Evolutionary conservation across 2,888 invertebrate genomes (phyloP).

Genomic region (Lasioglossum calceatum): DNA sequence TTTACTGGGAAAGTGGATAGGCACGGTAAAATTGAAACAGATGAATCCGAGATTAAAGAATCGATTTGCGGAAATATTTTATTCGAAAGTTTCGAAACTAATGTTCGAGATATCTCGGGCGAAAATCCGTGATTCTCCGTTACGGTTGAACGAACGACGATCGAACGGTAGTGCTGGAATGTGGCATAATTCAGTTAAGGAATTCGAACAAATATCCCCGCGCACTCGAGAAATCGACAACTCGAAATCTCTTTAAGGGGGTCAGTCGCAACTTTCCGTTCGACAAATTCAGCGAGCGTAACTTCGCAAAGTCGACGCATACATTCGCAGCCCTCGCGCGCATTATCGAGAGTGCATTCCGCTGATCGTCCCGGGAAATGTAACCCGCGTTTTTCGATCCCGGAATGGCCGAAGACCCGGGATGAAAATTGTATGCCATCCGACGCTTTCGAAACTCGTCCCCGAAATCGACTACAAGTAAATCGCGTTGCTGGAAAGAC

Average conservation of each 20-base stretch:
- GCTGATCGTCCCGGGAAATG: slow-evolving; percentile 30
- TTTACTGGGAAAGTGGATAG: background rate
- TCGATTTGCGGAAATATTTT: background rate
- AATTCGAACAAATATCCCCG: background rate
- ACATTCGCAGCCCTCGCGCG: slow-evolving; percentile 22
- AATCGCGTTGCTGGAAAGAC: slow-evolving; percentile 10
- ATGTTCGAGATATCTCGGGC: background rate
- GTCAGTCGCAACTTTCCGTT: slow-evolving; percentile 1
- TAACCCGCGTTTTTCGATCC: slow-evolving; percentile 10
- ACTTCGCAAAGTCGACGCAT: slow-evolving; percentile 30
- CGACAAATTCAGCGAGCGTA: slow-evolving; percentile 1
- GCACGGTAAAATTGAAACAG: background rate
- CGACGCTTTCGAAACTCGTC: slow-evolving; percentile 12
- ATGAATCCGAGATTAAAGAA: background rate
- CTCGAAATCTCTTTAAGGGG: slow-evolving; percentile 14
- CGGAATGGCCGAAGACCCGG: background rate
- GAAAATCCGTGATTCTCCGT: background rate
- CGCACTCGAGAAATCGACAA: slow-evolving; percentile 15
- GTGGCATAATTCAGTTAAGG: background rate
- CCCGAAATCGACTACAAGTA: background rate
- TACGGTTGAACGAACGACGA: background rate
- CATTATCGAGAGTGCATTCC: slow-evolving; percentile 48
- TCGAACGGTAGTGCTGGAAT: background rate
- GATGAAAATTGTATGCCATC: slow-evolving; percentile 11
- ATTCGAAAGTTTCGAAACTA: background rate